Conservation (phyloP, 2,888 invertebrate species). For the Actias luna region DNA sequence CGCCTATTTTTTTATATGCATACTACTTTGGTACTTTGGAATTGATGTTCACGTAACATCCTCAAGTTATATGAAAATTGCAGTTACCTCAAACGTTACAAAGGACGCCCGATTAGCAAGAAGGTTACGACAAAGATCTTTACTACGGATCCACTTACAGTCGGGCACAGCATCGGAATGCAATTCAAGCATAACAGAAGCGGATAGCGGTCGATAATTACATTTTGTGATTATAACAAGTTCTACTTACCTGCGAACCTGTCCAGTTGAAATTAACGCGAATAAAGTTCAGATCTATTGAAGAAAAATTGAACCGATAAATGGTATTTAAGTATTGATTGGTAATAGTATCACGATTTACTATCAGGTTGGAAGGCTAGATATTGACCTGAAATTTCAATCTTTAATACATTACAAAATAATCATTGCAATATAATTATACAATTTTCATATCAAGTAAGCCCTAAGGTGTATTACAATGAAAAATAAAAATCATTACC, state of each 20-base stretch:
- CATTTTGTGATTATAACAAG: conserved; percentile 74
- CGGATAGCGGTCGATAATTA: conserved; percentile 77
- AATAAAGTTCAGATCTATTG: conserved; percentile 73
- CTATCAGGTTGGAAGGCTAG: background rate
- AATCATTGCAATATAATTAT: background rate
- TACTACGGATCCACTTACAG: conserved; percentile 40
- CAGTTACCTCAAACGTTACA: background rate
- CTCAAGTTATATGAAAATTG: background rate
- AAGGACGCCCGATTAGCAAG: background rate
- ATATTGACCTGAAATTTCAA: background rate
- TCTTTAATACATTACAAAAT: background rate
- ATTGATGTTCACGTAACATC: background rate
- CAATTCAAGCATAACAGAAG: conserved; percentile 70
- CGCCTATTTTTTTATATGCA: too few relatives aligned
- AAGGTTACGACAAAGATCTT: conserved; percentile 6
- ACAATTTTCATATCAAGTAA: background rate
- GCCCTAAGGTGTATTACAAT: background rate
- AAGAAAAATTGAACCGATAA: conserved; percentile 61
- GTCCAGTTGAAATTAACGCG: conserved; percentile 70
- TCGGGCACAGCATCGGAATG: conserved; percentile 64
- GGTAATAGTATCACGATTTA: background rate
- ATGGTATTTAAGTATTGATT: conserved; percentile 38
- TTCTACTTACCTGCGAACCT: conserved; percentile 63
- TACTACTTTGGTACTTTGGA: background rate
- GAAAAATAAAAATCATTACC: background rate